Percentiles rank a stretch among this genome's conserved stretches.
These are phyloP conservation scores for Sebastes fasciatus DNA, from an alignment of 2,113 vertebrate genomes.

Conservation along the genomic window DNA sequence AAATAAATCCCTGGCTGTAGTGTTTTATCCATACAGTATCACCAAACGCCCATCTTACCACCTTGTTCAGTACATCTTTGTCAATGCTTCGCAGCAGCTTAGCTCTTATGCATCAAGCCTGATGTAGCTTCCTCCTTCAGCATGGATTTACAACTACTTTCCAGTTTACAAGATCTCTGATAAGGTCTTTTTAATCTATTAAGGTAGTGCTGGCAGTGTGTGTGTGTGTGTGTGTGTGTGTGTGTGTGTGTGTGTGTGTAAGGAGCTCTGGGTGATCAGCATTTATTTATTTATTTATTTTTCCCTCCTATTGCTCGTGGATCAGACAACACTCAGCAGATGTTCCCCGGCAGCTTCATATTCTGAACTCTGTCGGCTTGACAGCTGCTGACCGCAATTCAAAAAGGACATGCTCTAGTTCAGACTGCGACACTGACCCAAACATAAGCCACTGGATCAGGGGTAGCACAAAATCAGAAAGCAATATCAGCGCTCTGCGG, in stretches of 20 bases:
- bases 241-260: slow-evolving; percentile 19
- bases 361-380: slow-evolving; percentile 65
- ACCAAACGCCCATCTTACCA: slow-evolving; percentile 36
- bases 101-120: slow-evolving; percentile 35
- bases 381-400: slow-evolving; percentile 83
- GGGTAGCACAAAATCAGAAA: slow-evolving; percentile 57
- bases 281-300: not conserved
- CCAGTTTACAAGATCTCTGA: slow-evolving; percentile 42
- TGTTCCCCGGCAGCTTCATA: slow-evolving; percentile 71
- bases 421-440: slow-evolving; percentile 67
- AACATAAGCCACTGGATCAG: slow-evolving; percentile 75
- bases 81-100: slow-evolving; percentile 39
- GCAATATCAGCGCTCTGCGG: slow-evolving; percentile 38
- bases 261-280: slow-evolving; percentile 56
- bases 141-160: slow-evolving; percentile 50
- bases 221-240: slow-evolving; percentile 12
- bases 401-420: slow-evolving; percentile 77
- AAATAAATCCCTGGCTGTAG: slow-evolving; percentile 16
- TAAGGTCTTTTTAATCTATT: slow-evolving; percentile 47
- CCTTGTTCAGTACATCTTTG: slow-evolving; percentile 20
- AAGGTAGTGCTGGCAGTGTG: slow-evolving; percentile 20
- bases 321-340: slow-evolving; percentile 67
- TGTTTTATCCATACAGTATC: slow-evolving; percentile 4
- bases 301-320: slow-evolving; percentile 35
- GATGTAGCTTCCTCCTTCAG: slow-evolving; percentile 36